Evolutionary conservation across 2,888 invertebrate species (phyloP).

Genomic region (Dichetophora obliterata): DNA sequence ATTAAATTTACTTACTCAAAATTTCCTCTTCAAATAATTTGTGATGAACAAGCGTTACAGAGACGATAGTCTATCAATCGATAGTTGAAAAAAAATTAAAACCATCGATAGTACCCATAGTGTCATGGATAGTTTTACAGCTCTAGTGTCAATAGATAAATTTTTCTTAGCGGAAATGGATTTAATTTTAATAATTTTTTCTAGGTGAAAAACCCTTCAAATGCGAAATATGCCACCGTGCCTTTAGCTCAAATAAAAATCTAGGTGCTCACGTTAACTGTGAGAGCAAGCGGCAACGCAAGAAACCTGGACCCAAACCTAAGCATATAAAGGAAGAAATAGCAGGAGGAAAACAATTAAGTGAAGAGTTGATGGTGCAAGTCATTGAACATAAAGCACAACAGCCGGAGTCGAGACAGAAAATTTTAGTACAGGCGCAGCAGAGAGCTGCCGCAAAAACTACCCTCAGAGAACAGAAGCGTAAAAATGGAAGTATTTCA

Average conservation of each 20-base stretch:
- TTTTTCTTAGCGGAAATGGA: no score
- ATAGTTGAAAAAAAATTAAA: no score
- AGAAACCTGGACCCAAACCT: conserved; percentile 50
- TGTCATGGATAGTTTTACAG: no score
- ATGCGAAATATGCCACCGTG: conserved; percentile 60
- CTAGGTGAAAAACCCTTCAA: conserved; percentile 63
- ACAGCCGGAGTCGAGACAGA: neutral
- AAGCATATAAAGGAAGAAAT: conserved; percentile 55
- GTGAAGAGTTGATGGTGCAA: conserved; percentile 49
- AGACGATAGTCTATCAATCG: no score
- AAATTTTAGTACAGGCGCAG: neutral
- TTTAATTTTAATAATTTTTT: neutral
- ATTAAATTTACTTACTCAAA: no score
- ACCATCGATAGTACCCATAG: no score
- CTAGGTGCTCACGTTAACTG: conserved; percentile 61
- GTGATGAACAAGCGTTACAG: no score
- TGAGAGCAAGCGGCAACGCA: conserved; percentile 41
- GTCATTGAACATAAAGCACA: neutral
- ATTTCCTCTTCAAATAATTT: no score
- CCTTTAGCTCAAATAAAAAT: conserved; percentile 65
- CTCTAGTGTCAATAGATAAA: no score
- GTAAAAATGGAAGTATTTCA: neutral
- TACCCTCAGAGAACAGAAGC: neutral
- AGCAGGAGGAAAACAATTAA: conserved; percentile 55
- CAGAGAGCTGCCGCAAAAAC: conserved; percentile 45